Base-by-base conservation (phyloP, 2,113 vertebrate species). In the Sebastes schlegelii region DNA sequence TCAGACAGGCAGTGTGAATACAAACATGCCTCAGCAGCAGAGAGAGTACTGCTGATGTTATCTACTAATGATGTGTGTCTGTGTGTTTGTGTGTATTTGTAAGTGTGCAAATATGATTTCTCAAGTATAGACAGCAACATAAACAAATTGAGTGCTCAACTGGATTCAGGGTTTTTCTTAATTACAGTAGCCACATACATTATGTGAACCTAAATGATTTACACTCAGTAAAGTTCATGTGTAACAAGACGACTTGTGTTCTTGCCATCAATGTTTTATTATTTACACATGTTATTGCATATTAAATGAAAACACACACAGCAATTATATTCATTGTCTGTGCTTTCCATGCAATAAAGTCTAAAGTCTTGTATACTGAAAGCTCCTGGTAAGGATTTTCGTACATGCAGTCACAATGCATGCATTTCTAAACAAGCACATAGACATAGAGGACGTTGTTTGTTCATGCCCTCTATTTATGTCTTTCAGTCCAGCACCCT, bases 11-110 rank as follows among this genome's bases (percentile, higher is more conserved):
- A 23, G 9, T 65, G 46, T 66, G 51, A 71, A 73, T 46, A 73
- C 48, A 88, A 71, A 83, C 73, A 73, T 61, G 55, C 49, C 79
- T 83, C 74, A 43, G 74, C 60, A 76, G 67, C 82, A 46, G 19
- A 45, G 6, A 81, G 60, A 77, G 46, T 19, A 5, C 66, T 54
- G 84, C 69, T 77, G 79, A 74, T 86, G 74, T 40, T 71, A 52
- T 67, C 40, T 51, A 19, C 69, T 84, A 82, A 80, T 81, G 66
- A 49, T 74, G 12, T 55, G 57, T 70, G 10, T 63, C 21, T 54
- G 58, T 63, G 14, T n/a, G 19, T 14, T 34, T 34, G 52, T 58
- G 45, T 52, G 55, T 51, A 7, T 67, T 19, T 21, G 45, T 45
- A 23, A 62, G 49, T 52, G 40, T 52, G 8, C 6, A 3, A 4